Evolutionary conservation across 2,113 vertebrate genomes (phyloP).

Genomic region (Mustelus asterias): DNA sequence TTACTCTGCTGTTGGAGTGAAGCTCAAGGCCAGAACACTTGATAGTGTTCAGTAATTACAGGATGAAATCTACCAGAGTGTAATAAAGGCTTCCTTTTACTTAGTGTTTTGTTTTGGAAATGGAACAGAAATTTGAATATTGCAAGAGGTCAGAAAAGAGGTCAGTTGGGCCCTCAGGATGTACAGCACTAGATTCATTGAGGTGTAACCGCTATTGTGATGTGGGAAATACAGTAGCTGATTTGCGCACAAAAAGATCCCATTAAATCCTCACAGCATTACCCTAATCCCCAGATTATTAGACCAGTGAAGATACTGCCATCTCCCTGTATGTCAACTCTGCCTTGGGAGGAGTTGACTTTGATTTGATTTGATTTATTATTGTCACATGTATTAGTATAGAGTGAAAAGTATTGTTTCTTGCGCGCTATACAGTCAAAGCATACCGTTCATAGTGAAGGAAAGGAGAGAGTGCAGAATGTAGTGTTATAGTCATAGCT

Average conservation of each 20-base stretch:
- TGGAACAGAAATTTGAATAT: neutral
- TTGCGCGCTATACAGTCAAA: no score
- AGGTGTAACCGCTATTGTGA: neutral
- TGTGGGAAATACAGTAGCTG: neutral
- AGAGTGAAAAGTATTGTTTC: no score
- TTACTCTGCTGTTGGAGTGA: neutral
- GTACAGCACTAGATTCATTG: neutral
- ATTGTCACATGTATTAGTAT: no score
- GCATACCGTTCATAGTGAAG: no score
- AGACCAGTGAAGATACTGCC: no score
- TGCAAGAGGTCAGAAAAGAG: neutral
- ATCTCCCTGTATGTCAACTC: no score
- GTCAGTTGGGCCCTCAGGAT: neutral
- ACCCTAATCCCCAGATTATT: no score
- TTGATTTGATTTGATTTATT: no score
- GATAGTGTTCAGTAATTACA: neutral
- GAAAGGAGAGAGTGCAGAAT: no score
- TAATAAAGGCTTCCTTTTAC: neutral
- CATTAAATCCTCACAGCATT: neutral
- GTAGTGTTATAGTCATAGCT: no score
- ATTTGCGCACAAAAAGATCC: neutral
- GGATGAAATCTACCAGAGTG: neutral
- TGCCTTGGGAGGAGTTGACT: no score
- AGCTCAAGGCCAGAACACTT: neutral
- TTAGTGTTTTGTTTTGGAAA: neutral